These are phyloP conservation scores for Lacerta viridis DNA, from an alignment of 2,797 vertebrate species.

Conservation along the genomic window DNA sequence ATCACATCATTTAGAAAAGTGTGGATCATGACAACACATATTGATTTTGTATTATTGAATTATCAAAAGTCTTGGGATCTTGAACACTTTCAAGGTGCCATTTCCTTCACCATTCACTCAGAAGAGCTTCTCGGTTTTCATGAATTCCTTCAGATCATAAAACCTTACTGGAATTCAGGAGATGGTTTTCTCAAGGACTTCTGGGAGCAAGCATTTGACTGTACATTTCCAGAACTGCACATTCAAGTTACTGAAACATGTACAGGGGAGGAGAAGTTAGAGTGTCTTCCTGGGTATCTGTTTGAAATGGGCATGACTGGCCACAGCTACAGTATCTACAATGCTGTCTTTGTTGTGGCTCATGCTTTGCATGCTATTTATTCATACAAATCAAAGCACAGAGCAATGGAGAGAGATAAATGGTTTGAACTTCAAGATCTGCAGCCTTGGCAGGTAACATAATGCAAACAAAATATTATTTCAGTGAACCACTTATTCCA, in stretches of 20 bases:
- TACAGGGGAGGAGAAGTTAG: neutral
- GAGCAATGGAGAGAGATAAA: neutral
- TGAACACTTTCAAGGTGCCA: neutral
- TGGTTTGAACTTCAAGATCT: neutral
- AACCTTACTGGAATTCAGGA: neutral
- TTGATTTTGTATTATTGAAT: neutral
- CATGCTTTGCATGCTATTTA: neutral
- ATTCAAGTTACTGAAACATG: neutral
- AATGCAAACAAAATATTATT: too few relatives aligned
- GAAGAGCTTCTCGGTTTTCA: neutral
- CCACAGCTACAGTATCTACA: constrained; percentile 16
- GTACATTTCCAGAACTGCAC: neutral
- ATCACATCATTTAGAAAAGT: neutral
- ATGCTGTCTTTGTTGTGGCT: neutral
- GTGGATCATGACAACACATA: neutral
- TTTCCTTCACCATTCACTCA: neutral
- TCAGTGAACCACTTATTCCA: too few relatives aligned
- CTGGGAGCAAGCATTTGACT: constrained; percentile 18
- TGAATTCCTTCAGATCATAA: neutral
- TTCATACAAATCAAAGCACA: neutral
- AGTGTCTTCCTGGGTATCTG: neutral
- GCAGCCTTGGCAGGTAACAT: neutral
- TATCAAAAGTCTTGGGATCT: neutral
- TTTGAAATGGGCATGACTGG: neutral
- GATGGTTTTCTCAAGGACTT: constrained; percentile 11